Conservation (phyloP, 2,797 vertebrate genomes). For the Salmo trutta region DNA sequence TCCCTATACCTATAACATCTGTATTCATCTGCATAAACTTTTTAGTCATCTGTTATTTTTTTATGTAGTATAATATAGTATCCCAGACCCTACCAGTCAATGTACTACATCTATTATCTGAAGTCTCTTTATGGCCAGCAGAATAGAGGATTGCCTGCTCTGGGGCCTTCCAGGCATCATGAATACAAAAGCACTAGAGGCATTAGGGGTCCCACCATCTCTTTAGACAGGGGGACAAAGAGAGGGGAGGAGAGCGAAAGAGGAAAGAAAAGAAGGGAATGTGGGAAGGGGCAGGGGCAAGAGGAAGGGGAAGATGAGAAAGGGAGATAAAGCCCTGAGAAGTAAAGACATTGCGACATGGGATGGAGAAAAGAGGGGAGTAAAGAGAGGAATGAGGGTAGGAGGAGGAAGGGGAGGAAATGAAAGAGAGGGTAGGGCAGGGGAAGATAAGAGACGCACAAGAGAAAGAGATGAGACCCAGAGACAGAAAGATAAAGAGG, state of each 20-base stretch:
- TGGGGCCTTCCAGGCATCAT: slow-evolving; percentile 59
- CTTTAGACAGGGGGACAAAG: slow-evolving; percentile 65
- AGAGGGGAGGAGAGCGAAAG: neutral
- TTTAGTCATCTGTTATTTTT: slow-evolving; percentile 53
- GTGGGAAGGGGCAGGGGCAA: slow-evolving; percentile 38
- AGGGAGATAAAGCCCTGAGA: slow-evolving; percentile 8
- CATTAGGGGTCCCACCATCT: slow-evolving; percentile 63
- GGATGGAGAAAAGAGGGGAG: neutral
- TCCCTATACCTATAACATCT: slow-evolving; percentile 68
- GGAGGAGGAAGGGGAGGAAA: slow-evolving; percentile 50
- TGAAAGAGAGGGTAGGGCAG: neutral
- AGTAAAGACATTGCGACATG: neutral
- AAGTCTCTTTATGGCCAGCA: slow-evolving; percentile 52
- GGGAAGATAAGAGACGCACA: slow-evolving; percentile 19
- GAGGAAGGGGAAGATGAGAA: slow-evolving; percentile 52
- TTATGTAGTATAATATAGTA: slow-evolving; percentile 46
- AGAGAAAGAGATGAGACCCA: slow-evolving; percentile 51
- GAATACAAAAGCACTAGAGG: slow-evolving; percentile 70
- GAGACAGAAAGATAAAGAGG: slow-evolving; percentile 22
- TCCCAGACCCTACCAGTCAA: slow-evolving; percentile 52
- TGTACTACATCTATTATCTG: slow-evolving; percentile 50
- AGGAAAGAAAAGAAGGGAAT: slow-evolving; percentile 2
- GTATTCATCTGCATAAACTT: slow-evolving; percentile 67
- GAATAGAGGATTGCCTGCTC: slow-evolving; percentile 61
- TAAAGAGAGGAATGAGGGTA: slow-evolving; percentile 47